Evolutionary conservation across 2,888 invertebrate genomes (phyloP).

Genomic region (Drosophila neutralis): DNA sequence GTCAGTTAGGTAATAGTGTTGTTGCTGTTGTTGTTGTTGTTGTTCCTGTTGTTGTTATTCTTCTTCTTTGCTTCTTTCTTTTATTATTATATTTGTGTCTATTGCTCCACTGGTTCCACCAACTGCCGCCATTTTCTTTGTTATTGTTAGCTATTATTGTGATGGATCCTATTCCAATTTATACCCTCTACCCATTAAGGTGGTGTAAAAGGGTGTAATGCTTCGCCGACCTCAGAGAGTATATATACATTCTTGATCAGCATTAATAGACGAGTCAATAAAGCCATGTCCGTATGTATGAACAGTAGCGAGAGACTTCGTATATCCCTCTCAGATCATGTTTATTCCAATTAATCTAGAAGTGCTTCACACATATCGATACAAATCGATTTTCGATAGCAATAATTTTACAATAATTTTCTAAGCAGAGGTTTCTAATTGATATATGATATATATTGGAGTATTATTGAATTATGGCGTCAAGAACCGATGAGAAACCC

Average conservation of each 20-base stretch:
- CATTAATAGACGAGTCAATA: not conserved
- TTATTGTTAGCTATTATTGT: slow-evolving; percentile 46
- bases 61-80: slow-evolving; percentile 22
- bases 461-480: not conserved
- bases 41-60: not conserved
- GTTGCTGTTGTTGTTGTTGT: slow-evolving; percentile 10
- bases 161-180: slow-evolving; percentile 9
- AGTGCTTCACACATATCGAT: not conserved
- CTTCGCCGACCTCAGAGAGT: not conserved
- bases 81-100: slow-evolving; percentile 18
- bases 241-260: not conserved
- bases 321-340: not conserved
- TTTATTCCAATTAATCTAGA: not conserved
- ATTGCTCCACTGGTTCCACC: slow-evolving; percentile 11
- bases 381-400: not conserved
- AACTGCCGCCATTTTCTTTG: slow-evolving; percentile 49
- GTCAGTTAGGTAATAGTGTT: slow-evolving; percentile 57
- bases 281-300: not conserved
- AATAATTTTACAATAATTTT: no score
- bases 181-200: not conserved
- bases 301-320: not conserved
- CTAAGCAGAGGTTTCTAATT: not conserved
- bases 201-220: not conserved
- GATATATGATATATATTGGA: not conserved
- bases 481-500: not conserved